These are phyloP conservation scores for Polypedilum vanderplanki DNA, from an alignment of 1,140 invertebrate genomes.

Conservation along the genomic window DNA sequence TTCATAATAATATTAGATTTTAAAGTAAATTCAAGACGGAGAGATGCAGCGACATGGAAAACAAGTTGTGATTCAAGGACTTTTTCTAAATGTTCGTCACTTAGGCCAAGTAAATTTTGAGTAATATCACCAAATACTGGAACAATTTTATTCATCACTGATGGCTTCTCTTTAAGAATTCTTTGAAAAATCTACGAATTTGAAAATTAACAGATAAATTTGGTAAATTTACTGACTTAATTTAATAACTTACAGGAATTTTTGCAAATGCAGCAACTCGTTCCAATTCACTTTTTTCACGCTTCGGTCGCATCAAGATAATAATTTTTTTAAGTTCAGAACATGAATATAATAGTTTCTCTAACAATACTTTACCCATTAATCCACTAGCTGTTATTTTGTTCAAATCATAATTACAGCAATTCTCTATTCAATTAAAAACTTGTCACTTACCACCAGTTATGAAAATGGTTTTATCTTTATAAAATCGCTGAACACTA, in stretches of 20 bases:
- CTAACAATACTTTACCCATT: constrained; percentile 55
- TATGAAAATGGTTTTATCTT: constrained; percentile 56
- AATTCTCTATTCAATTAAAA: constrained; percentile 34
- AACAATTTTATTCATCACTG: constrained; percentile 53
- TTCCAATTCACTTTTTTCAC: constrained; percentile 52
- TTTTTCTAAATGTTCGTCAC: constrained; percentile 45
- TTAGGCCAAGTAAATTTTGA: constrained; percentile 57
- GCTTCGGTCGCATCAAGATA: constrained; percentile 67
- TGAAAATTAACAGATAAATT: too few species aligned
- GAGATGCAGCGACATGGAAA: constrained; percentile 78
- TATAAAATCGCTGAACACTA: constrained; percentile 56
- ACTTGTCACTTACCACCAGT: constrained; percentile 52
- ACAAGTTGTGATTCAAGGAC: constrained; percentile 53
- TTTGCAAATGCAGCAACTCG: constrained; percentile 49
- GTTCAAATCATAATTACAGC: background rate
- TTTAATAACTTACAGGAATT: constrained; percentile 35
- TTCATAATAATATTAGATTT: constrained; percentile 55
- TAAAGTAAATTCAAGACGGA: constrained; percentile 54
- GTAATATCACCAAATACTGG: constrained; percentile 61
- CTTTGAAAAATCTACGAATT: constrained; percentile 50
- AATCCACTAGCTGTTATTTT: background rate
- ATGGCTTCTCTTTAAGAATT: constrained; percentile 45
- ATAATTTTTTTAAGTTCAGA: constrained; percentile 66
- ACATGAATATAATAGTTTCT: constrained; percentile 76
- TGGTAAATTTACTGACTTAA: too few species aligned